These are phyloP conservation scores for Pogonus chalceus DNA, from an alignment of 1,140 invertebrate genomes.

Conservation along the genomic window DNA sequence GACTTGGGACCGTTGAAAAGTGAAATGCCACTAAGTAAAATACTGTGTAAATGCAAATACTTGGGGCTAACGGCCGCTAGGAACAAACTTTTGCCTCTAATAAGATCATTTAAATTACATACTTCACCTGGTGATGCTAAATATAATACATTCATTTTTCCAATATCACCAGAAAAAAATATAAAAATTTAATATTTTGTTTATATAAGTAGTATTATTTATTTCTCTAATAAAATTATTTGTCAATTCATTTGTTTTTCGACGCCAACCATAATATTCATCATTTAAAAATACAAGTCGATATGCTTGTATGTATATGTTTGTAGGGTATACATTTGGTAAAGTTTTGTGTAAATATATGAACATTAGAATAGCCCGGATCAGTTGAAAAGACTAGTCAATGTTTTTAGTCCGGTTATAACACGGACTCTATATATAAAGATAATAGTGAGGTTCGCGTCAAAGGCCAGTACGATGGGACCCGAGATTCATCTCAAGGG, in stretches of 20 bases:
- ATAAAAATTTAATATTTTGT: too few relatives aligned
- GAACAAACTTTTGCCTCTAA: conserved; percentile 1
- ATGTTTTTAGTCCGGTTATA: neutral
- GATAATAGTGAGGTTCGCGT: neutral
- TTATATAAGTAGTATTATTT: too few relatives aligned
- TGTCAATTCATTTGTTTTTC: conserved; percentile 5
- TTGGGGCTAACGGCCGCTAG: neutral
- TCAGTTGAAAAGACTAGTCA: neutral
- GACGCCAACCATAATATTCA: conserved; percentile 21
- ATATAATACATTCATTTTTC: neutral
- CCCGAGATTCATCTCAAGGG: conserved; percentile 2
- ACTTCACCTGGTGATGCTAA: too few relatives aligned
- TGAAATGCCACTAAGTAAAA: conserved; percentile 4
- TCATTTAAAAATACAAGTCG: neutral
- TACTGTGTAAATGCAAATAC: conserved; percentile 3
- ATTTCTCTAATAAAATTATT: too few relatives aligned
- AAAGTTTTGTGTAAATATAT: too few relatives aligned
- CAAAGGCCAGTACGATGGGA: neutral
- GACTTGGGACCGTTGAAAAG: too few relatives aligned
- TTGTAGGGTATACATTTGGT: neutral
- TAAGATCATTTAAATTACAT: conserved; percentile 6
- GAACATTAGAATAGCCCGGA: neutral
- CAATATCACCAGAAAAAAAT: too few relatives aligned
- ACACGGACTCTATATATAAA: too few relatives aligned
- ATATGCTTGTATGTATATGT: neutral